Conservation (phyloP, 2,113 vertebrate species). For the Blennius ocellaris region DNA sequence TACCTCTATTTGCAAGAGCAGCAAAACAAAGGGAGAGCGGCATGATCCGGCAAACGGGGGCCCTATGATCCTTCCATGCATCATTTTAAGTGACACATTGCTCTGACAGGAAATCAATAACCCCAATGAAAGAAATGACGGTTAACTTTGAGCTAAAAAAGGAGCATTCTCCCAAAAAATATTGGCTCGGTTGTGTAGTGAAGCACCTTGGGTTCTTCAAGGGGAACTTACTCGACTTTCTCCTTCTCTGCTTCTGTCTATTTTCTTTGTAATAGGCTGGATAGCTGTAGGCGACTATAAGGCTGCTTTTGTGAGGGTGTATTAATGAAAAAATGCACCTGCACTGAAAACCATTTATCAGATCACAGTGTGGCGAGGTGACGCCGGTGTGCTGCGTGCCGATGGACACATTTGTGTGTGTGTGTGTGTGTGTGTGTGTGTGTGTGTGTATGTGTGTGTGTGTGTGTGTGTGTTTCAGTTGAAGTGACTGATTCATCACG, state of each 20-base stretch:
- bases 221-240: constrained; percentile 22
- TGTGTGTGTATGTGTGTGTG: neutral
- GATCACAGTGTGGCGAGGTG: constrained; percentile 47
- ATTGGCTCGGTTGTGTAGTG: constrained; percentile 23
- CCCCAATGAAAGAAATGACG: constrained; percentile 20
- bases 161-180: constrained; percentile 34
- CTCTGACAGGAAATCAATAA: constrained; percentile 65
- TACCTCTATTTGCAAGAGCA: constrained; percentile 52
- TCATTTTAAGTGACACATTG: constrained; percentile 72
- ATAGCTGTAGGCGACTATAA: constrained; percentile 51
- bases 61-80: constrained; percentile 58
- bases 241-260: constrained; percentile 28
- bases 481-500: constrained; percentile 64
- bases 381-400: neutral
- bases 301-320: constrained; percentile 24
- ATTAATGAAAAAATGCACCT: constrained; percentile 62
- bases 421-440: constrained; percentile 21
- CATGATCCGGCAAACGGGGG: constrained; percentile 52
- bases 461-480: constrained; percentile 39
- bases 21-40: constrained; percentile 56
- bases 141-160: constrained; percentile 41
- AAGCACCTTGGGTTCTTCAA: constrained; percentile 27
- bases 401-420: neutral
- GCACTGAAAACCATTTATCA: constrained; percentile 65
- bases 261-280: constrained; percentile 50